Evolutionary conservation across 2,797 vertebrate genomes (phyloP), one percentile per base, ranked within the genome.

Genomic region (Sylvia borin): DNA sequence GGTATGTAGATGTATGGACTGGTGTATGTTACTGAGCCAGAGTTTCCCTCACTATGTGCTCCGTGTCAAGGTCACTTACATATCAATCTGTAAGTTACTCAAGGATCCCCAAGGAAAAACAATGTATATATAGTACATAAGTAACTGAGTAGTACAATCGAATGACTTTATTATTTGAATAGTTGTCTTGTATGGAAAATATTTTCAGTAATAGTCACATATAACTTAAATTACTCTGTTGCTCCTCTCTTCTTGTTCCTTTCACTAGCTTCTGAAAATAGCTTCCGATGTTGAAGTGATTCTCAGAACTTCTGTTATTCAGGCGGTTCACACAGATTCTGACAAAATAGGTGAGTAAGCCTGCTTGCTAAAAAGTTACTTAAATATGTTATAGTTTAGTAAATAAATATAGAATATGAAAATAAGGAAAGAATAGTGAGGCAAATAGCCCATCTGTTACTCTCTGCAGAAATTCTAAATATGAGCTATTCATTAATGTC

Each of bases 271-370:
- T 79, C 91, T 98, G 67, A 98, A 98, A 97, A 90, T 98, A 83
- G 98, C 94, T 95, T 97, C 97, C 17, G 98, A 98, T 94, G 98
- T 98, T 92, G 98, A 98, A 96, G 78, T 98, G 74, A 90, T 98
- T 73, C 98, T 98, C 36, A 97, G 98, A 93, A 98, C 98, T 85
- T 98, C 97, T 62, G 98, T 98, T 94, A 92, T 98, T 91, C 98
- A 98, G 85, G 98, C 97, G 7, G 80, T 98, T 90, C 98, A 98
- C 75, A 97, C 96, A 38, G 97, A 97, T 78, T 86, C 96, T 14
- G 31, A 97, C 93, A 98, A 85, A 87, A 89, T 98, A 90, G 16
- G 98, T 98, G 83, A 96, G 97, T 94, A 94, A 67, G 70, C 9
- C n/a, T 93, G 31, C 58, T 31, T 74, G 53, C 43, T 83, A 20